Percentiles rank a stretch among this genome's conserved stretches.
Conservation (phyloP, 2,113 vertebrate genomes). For the Sylvia atricapilla region DNA sequence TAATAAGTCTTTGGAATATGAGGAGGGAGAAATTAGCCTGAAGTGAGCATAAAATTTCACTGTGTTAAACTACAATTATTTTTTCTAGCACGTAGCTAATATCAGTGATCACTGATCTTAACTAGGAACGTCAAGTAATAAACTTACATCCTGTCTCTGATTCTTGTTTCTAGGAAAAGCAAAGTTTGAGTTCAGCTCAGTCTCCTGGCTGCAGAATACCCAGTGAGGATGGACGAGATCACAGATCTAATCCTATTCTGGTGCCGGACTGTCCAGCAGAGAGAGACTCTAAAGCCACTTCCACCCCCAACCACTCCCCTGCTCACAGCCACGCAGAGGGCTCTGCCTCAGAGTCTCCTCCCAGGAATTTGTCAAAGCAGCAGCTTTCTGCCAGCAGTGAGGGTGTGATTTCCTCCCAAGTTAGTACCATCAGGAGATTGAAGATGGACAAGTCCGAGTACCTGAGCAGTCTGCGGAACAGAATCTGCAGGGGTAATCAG, state of each 20-base stretch:
- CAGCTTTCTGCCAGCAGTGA: neutral
- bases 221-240: neutral
- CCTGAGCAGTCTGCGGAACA: slow-evolving; percentile 30
- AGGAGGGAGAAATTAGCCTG: neutral
- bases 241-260: neutral
- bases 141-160: neutral
- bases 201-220: neutral
- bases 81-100: neutral
- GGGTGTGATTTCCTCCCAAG: neutral
- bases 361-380: neutral
- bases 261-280: slow-evolving; percentile 23
- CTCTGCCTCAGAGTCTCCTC: neutral
- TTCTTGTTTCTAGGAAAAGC: slow-evolving; percentile 59
- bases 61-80: neutral
- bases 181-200: neutral
- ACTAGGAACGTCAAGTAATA: neutral
- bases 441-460: neutral
- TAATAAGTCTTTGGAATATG: neutral
- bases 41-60: neutral
- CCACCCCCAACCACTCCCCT: neutral
- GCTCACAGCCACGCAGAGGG: neutral
- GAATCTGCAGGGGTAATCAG: slow-evolving; percentile 51
- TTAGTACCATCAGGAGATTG: neutral
- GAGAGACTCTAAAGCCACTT: neutral
- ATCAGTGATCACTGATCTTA: neutral